phyloP scores from a whole-genome alignment of 2,113 vertebrate genomes.

The Catharus bicknelli region DNA sequence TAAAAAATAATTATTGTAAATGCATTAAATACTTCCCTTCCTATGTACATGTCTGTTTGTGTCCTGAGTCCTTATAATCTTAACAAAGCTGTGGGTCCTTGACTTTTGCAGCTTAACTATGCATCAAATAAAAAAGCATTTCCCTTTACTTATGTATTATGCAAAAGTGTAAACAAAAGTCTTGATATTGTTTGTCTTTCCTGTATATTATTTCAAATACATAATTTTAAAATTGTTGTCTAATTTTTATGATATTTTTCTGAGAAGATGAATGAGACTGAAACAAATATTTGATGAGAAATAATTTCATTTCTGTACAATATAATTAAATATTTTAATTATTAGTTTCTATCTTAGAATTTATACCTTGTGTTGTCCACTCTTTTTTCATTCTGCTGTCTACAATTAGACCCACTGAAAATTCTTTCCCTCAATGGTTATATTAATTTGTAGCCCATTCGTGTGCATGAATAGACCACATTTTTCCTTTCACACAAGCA shows the following conservation, averaged over 20 bases:
- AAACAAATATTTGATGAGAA: not conserved
- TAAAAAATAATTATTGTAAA: not conserved
- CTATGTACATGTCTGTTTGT: not conserved
- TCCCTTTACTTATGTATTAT: not conserved
- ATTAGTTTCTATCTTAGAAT: not conserved
- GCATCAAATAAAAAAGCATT: constrained; percentile 3
- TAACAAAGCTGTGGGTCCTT: not conserved
- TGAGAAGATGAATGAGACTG: not conserved
- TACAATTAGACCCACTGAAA: not conserved
- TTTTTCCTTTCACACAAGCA: constrained; percentile 31
- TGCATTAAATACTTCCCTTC: not conserved
- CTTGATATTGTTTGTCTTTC: not conserved
- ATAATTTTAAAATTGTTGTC: not conserved
- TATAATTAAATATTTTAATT: not conserved
- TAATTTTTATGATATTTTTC: not conserved
- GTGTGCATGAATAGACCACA: not conserved
- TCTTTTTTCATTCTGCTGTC: constrained; percentile 14
- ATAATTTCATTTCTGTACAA: not conserved
- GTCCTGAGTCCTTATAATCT: not conserved
- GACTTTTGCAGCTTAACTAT: not conserved
- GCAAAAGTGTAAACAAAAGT: not conserved
- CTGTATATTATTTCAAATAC: not conserved
- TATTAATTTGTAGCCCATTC: constrained; percentile 32
- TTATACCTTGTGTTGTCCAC: not conserved
- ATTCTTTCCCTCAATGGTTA: not conserved